Percentiles rank a stretch among this genome's conserved stretches.
Conservation (phyloP, 2,113 vertebrate genomes). For the Xerus inauris region DNA sequence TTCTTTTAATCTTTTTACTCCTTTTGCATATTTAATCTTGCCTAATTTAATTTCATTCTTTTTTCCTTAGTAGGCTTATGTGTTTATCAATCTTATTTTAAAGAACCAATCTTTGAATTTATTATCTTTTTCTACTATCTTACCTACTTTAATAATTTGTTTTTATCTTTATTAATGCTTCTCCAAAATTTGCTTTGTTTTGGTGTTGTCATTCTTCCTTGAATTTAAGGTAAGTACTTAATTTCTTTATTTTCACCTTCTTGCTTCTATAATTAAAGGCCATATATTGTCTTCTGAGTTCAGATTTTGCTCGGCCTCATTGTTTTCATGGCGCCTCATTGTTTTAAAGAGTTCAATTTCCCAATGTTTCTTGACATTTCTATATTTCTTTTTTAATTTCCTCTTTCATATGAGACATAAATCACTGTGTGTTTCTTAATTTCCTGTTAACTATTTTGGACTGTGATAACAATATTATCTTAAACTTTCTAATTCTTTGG, state of each 20-base stretch:
- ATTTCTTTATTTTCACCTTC: background rate
- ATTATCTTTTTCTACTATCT: conserved; percentile 3
- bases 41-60: background rate
- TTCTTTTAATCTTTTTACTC: background rate
- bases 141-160: background rate
- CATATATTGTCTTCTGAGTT: conserved; percentile 15
- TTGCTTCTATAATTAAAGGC: background rate
- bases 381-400: conserved; percentile 14
- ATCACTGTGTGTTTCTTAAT: background rate
- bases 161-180: background rate
- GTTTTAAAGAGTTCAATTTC: background rate
- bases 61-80: background rate
- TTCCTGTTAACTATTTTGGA: background rate
- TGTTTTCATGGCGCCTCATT: background rate
- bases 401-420: background rate
- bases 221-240: background rate
- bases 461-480: background rate
- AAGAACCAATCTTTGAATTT: background rate
- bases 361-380: background rate
- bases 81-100: background rate
- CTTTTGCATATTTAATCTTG: conserved; percentile 14
- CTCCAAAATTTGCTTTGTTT: background rate
- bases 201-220: background rate
- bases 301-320: background rate
- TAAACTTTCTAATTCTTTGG: background rate